Percentiles rank a stretch among this genome's conserved stretches.
These are phyloP conservation scores for Mola mola DNA, from an alignment of 2,113 vertebrate genomes.

Conservation along the genomic window DNA sequence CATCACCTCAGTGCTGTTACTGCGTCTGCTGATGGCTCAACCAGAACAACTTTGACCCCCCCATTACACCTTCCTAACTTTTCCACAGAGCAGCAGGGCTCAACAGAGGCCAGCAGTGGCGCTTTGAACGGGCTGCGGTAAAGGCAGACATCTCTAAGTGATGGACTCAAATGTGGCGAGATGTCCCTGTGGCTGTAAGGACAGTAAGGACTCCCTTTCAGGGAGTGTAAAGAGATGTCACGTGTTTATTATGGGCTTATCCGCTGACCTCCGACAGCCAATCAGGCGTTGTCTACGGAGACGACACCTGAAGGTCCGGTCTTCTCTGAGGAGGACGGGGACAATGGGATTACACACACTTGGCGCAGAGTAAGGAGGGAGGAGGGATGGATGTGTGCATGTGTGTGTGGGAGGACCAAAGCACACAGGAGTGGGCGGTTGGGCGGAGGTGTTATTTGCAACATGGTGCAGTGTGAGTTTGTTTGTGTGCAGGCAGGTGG, in stretches of 20 bases:
- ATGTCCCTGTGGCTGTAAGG: conserved; percentile 20
- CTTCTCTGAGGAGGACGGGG: conserved; percentile 49
- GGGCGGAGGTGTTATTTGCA: conserved; percentile 55
- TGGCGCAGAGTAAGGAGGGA: conserved; percentile 17
- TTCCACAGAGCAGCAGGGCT: too few species aligned
- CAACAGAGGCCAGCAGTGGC: too few species aligned
- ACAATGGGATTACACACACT: conserved; percentile 63
- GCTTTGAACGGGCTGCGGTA: too few species aligned
- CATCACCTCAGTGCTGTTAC: too few species aligned
- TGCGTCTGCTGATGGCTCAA: too few species aligned
- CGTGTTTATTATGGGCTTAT: conserved; percentile 63
- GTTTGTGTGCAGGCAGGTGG: conserved; percentile 55
- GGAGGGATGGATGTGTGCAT: conserved; percentile 27
- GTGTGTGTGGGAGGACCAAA: conserved; percentile 58
- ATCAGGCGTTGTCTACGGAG: conserved; percentile 45
- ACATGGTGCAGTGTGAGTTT: conserved; percentile 23
- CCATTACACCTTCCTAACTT: too few species aligned
- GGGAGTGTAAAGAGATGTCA: conserved; percentile 53
- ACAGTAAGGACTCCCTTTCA: conserved; percentile 59
- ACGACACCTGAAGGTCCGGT: too few species aligned
- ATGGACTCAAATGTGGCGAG: not conserved
- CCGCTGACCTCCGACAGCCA: conserved; percentile 62
- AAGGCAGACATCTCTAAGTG: not conserved
- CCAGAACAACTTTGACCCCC: too few species aligned
- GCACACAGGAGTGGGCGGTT: conserved; percentile 49